Conservation (phyloP, 2,113 vertebrate species). For the Chlorodrepanis virens region DNA sequence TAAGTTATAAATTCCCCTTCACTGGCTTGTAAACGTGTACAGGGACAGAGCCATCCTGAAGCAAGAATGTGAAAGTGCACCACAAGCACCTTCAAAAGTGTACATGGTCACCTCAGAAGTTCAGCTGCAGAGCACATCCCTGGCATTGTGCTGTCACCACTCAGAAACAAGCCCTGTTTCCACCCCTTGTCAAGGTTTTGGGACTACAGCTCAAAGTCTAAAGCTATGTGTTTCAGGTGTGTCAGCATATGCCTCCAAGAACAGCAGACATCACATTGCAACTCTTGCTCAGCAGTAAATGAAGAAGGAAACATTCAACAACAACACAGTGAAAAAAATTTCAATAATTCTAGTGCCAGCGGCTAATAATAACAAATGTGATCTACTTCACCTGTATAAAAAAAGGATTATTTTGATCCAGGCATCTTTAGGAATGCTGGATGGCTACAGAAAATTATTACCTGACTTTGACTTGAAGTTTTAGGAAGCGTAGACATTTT, state of each 20-base stretch:
- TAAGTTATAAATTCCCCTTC: background rate
- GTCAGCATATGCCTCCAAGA: background rate
- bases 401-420: background rate
- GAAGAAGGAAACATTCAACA: background rate
- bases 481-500: slow-evolving; percentile 71
- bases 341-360: background rate
- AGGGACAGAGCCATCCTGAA: background rate
- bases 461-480: slow-evolving; percentile 78
- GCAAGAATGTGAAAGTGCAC: background rate
- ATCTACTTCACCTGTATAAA: background rate
- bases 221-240: background rate
- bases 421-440: background rate
- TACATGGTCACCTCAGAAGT: background rate
- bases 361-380: background rate
- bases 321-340: background rate
- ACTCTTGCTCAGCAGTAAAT: background rate
- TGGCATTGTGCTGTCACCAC: background rate
- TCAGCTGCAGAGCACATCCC: background rate
- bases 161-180: background rate
- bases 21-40: background rate
- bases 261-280: background rate
- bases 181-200: background rate
- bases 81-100: background rate
- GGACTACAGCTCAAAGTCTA: background rate
- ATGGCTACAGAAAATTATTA: slow-evolving; percentile 43